Base-by-base conservation (phyloP, 2,888 invertebrate genomes). In the Dromius quadrimaculatus region DNA sequence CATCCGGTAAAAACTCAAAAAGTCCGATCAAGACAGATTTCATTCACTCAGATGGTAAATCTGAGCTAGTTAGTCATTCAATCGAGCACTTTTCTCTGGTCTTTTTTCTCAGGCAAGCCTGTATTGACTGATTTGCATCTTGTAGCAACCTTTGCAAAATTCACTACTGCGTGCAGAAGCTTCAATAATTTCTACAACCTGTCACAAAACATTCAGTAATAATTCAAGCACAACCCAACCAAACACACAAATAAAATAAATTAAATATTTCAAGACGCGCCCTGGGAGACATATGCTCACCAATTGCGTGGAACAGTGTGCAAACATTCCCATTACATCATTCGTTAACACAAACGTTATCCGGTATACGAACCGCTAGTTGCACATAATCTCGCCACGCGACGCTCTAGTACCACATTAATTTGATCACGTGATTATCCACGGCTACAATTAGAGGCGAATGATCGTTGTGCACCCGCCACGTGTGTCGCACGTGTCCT, bases 371-470 rank as follows among this genome's bases (percentile, higher is more conserved):
- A 28, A 28, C 65, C 72, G 69, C 71, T 73, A 74, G 74, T 71
- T 71, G 74, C 72, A 74, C 73, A 62, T 62, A 73, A 74, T 64
- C 63, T 70, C 71, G 73, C 63, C 80, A 79, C 79, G 80, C 78
- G 79, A 75, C 78, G 74, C 76, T 78, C 78, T 77, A 80, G 79
- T 79, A 76, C 76, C 75, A 77, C 81, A 80, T 80, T 80, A 81
- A 81, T 80, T 81, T 79, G 78, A 81, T 81, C 80, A 80, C 78
- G 77, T 79, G 80, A 80, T 81, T 79, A 79, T 77, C 66, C 76
- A 76, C 76, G 75, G 75, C 77, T 78, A 77, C 79, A 80, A 81
- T 81, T 80, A 80, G 79, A 79, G 77, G 78, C 78, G 76, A 76
- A 77, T 77, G 76, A 76, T 75, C 75, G 75, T 76, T 72, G 65